Percentiles rank a stretch among this genome's conserved stretches.
Conservation (phyloP, 1,140 invertebrate genomes). For the Apis laboriosa region DNA sequence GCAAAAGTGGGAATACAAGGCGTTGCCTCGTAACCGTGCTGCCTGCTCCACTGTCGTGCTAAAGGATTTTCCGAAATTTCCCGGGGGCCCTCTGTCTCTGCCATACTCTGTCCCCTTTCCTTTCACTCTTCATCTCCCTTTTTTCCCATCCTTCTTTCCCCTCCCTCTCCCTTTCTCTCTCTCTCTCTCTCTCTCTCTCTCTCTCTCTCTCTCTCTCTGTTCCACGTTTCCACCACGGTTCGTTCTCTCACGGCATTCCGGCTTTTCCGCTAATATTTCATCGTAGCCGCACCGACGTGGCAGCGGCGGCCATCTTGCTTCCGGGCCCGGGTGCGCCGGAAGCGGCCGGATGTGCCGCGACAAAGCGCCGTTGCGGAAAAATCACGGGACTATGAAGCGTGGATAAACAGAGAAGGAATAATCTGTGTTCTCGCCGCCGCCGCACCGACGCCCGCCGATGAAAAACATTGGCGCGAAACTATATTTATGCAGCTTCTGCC, state of each 20-base stretch:
- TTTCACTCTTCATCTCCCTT: not conserved
- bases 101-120: not conserved
- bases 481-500: constrained; percentile 44
- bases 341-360: constrained; percentile 76
- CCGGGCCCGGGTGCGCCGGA: constrained; percentile 74
- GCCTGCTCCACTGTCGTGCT: constrained; percentile 14
- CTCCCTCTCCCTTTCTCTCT: not conserved
- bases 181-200: not conserved
- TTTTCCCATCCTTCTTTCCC: too few species aligned
- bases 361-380: constrained; percentile 78
- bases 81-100: constrained; percentile 71
- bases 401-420: constrained; percentile 73
- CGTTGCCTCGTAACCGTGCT: constrained; percentile 36
- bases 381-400: constrained; percentile 77
- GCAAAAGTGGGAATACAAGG: constrained; percentile 68
- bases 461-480: constrained; percentile 51
- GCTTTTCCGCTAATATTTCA: constrained; percentile 80
- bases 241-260: constrained; percentile 57
- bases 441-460: constrained; percentile 32
- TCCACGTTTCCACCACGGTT: not conserved
- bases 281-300: constrained; percentile 63
- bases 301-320: constrained; percentile 77
- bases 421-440: constrained; percentile 32
- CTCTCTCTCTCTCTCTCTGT: not conserved
- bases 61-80: constrained; percentile 76